Conservation (phyloP, 35 echinoderm and acorn worm genomes). For the Apostichopus japonicus region DNA sequence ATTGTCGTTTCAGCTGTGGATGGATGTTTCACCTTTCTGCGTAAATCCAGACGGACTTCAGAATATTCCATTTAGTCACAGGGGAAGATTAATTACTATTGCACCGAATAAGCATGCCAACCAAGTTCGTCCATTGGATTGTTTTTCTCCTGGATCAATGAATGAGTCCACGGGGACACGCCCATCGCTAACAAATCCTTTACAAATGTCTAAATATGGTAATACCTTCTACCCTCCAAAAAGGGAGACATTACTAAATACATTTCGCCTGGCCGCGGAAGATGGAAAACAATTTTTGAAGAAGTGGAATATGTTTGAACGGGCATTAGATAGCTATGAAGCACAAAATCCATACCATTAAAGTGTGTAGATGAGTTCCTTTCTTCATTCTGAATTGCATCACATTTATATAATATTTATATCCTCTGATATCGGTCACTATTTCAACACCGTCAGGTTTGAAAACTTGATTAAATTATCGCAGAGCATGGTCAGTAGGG, state of each 20-base stretch:
- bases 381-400: no score
- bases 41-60: slow-evolving; percentile 15
- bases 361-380: not conserved
- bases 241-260: not conserved
- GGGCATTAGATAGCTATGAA: slow-evolving; percentile 13
- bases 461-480: no score
- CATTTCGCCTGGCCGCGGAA: not conserved
- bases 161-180: not conserved
- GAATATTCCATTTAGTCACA: slow-evolving; percentile 17
- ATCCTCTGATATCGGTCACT: no score
- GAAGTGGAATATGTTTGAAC: slow-evolving; percentile 20
- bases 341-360: slow-evolving; percentile 19
- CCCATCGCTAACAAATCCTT: not conserved
- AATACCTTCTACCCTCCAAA: not conserved
- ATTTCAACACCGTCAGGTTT: no score
- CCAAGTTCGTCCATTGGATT: not conserved
- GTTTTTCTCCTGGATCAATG: slow-evolving; percentile 14
- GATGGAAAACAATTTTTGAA: slow-evolving; percentile 25
- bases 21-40: not conserved
- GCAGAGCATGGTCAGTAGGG: no score
- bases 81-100: slow-evolving; percentile 15
- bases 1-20: slow-evolving; percentile 14
- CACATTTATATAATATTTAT: no score
- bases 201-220: not conserved
- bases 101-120: slow-evolving; percentile 10